Base-by-base conservation (phyloP, 2,888 invertebrate species). In the Dascillus cervinus region DNA sequence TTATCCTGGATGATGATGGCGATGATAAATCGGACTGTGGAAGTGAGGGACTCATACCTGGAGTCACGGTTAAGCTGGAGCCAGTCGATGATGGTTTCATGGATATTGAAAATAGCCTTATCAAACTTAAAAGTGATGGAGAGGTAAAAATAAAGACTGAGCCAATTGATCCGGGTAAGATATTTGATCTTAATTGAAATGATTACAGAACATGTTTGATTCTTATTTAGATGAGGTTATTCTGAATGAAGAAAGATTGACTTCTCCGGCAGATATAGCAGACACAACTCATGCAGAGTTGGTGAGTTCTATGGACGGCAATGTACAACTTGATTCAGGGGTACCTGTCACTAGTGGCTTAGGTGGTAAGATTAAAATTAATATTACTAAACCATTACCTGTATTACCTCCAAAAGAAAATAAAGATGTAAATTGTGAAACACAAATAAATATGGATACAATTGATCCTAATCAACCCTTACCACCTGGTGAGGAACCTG, bases 231-330 rank as follows among this genome's bases (percentile, higher is more conserved):
- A n/a, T n/a, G n/a, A n/a, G n/a, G n/a, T n/a, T n/a, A n/a, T n/a
- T n/a, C n/a, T n/a, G n/a, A n/a, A n/a, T n/a, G n/a, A n/a, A n/a
- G n/a, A n/a, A n/a, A n/a, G n/a, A n/a, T n/a, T n/a, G n/a, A n/a
- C n/a, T n/a, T n/a, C n/a, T 0, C 43, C 53, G 1, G 62, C 69
- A 0, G 35, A 35, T 10, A 6, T 26, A 6, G 23, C 29, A 5
- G 77, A 76, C 46, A 70, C 70, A 2, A 71, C 73, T 0, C 73
- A 70, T 50, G 66, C 67, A 26, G 72, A 69, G 3, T 71, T 75
- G 15, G 70, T 72, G 26, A 75, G 77, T 14, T 76, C 82, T 1
- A 82, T 86, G 41, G 86, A 87, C 58, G 86, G 85, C 20, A 87
- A 88, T 60, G 71, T 82, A 4, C 83, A 85, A 52, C 47, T 62